phyloP scores from a whole-genome alignment of 2,113 vertebrate species.

The Regulus satrapa region DNA sequence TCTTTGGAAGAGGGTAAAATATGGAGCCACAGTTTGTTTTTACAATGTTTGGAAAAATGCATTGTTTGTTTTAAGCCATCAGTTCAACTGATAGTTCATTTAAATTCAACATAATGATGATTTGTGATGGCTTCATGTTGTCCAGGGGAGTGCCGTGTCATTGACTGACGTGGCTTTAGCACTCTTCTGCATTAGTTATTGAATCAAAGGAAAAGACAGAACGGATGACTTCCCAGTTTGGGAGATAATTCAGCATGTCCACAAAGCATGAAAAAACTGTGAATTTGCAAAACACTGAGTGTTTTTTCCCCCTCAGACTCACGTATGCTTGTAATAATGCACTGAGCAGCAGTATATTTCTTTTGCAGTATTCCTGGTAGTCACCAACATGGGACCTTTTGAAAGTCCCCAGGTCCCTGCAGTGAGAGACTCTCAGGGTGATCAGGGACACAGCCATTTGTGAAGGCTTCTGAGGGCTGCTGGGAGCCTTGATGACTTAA shows the following conservation, averaged over 20 bases:
- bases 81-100: slow-evolving; percentile 58
- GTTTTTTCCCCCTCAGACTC: background rate
- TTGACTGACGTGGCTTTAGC: background rate
- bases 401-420: background rate
- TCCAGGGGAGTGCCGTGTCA: background rate
- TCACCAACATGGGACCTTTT: background rate
- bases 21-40: slow-evolving; percentile 67
- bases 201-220: background rate
- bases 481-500: background rate
- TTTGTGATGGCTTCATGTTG: slow-evolving; percentile 47
- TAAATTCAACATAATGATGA: slow-evolving; percentile 58
- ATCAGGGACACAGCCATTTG: background rate
- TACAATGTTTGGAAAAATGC: slow-evolving; percentile 66
- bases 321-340: background rate
- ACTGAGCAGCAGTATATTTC: background rate
- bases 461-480: background rate
- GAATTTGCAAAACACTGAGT: background rate
- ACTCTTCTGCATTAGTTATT: background rate
- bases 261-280: background rate
- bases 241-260: background rate
- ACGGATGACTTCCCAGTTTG: background rate
- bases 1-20: slow-evolving; percentile 49
- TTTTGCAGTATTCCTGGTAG: background rate
- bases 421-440: background rate
- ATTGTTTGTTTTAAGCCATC: slow-evolving; percentile 70